Evolutionary conservation across 2,113 vertebrate species (phyloP).

Genomic region (Indicator indicator): DNA sequence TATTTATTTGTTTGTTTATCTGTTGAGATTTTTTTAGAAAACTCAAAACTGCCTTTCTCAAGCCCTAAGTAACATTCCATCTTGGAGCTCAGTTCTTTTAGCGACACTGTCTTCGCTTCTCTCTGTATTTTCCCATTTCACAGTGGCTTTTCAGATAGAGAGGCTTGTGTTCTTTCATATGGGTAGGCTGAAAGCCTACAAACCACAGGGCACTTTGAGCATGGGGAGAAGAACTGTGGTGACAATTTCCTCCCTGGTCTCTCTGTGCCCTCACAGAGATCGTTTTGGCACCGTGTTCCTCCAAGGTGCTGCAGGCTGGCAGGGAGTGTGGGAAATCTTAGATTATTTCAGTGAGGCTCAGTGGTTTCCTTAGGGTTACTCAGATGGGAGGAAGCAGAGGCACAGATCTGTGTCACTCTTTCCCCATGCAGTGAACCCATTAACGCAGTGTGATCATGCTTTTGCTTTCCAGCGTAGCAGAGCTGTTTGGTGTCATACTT

Average conservation of each 20-base stretch:
- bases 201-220: neutral
- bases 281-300: neutral
- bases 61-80: neutral
- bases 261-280: neutral
- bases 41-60: neutral
- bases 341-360: neutral
- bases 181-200: neutral
- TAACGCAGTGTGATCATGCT: neutral
- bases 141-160: neutral
- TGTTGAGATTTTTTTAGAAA: neutral
- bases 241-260: neutral
- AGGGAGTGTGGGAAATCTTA: neutral
- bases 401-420: neutral
- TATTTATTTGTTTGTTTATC: neutral
- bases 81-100: neutral
- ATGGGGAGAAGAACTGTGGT: neutral
- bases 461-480: neutral
- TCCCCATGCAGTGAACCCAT: neutral
- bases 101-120: neutral
- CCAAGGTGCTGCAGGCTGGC: neutral
- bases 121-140: neutral
- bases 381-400: neutral
- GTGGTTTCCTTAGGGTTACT: neutral
- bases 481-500: accelerated
- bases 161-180: neutral